Base-by-base conservation (phyloP, 1,140 invertebrate genomes). In the Neodiprion lecontei region DNA sequence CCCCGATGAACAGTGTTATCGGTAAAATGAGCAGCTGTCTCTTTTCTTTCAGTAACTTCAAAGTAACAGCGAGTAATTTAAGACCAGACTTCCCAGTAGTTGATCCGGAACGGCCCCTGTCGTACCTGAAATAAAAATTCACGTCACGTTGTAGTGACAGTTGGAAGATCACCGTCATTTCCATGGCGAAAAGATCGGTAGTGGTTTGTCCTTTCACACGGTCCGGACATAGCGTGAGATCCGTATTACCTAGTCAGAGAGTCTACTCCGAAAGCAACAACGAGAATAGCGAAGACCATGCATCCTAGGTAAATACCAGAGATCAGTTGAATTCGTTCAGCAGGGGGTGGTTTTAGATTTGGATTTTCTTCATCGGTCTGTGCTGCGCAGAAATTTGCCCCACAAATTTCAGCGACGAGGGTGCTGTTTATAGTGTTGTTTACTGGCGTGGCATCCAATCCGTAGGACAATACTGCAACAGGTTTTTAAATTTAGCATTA, bases 1-100 rank as follows among this genome's bases (percentile, higher is more conserved):
- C 91, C 1, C 97, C 97, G 81, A 97, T 97, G 84, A 97, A 99
- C 74, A 97, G 93, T 1, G 96, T 98, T n/a, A 98, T 92, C 0
- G 97, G 96, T 70, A 98, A 90, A 77, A 99, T 90, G 23, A 99
- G 87, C 48, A 97, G 85, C 85, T 97, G 96, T 79, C 94, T 93
- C 48, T 91, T 91, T 81, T 95, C 93, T 48, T 90, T 89, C 23
- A 96, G 87, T 71, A 97, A 93, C 74, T 91, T 91, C 11, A 96
- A 84, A 0, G 96, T 97, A 3, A 96, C 94, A 0, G 93, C 90
- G n/a, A 97, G 84, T 9, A 97, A 88, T 76, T 91, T 89, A 1
- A 93, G 78, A 1, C 94, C 93, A 10, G 89, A 88, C 70, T 83
- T 74, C 10, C 88, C 87, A 23, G 78, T 77, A 0, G 81, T 84